A percentile compares a stretch with the other conserved stretches of the same genome.
Evolutionary conservation across 2,888 invertebrate species (phyloP).

Genomic region (Lagria hirta): DNA sequence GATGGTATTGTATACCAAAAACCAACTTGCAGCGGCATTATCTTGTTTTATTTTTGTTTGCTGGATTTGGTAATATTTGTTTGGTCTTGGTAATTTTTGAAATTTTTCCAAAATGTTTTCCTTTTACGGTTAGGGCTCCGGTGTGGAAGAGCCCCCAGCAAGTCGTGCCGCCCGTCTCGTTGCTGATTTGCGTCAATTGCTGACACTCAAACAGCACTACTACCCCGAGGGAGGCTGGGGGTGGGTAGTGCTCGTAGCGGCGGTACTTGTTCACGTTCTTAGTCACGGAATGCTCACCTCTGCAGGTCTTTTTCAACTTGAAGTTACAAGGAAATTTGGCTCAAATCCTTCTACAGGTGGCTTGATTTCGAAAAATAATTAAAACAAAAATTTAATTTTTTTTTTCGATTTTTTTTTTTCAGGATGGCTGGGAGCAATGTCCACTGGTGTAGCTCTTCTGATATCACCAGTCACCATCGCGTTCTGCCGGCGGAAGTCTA

Average conservation of each 20-base stretch:
- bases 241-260: slow-evolving; percentile 75
- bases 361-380: too few species aligned
- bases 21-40: too few species aligned
- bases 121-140: slow-evolving; percentile 49
- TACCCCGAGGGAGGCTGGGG: slow-evolving; percentile 90
- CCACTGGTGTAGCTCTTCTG: slow-evolving; percentile 75
- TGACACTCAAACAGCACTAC: slow-evolving; percentile 76
- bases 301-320: slow-evolving; percentile 56
- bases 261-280: slow-evolving; percentile 71
- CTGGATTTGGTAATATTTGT: not conserved
- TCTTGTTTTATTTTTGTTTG: too few species aligned
- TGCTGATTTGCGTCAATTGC: slow-evolving; percentile 60
- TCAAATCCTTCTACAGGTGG: too few species aligned
- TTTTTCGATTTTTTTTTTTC: slow-evolving; percentile 52
- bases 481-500: slow-evolving; percentile 81
- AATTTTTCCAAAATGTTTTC: too few species aligned
- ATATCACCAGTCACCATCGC: slow-evolving; percentile 83
- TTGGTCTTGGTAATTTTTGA: too few species aligned
- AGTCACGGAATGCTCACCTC: slow-evolving; percentile 74
- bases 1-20: too few species aligned
- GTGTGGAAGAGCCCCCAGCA: slow-evolving; percentile 55
- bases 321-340: slow-evolving; percentile 56
- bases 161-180: slow-evolving; percentile 58
- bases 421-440: slow-evolving; percentile 83
- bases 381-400: too few species aligned